Percentiles rank a stretch among this genome's conserved stretches.
phyloP scores from a whole-genome alignment of 2,797 vertebrate genomes.

The Acrocephalus scirpaceus region DNA sequence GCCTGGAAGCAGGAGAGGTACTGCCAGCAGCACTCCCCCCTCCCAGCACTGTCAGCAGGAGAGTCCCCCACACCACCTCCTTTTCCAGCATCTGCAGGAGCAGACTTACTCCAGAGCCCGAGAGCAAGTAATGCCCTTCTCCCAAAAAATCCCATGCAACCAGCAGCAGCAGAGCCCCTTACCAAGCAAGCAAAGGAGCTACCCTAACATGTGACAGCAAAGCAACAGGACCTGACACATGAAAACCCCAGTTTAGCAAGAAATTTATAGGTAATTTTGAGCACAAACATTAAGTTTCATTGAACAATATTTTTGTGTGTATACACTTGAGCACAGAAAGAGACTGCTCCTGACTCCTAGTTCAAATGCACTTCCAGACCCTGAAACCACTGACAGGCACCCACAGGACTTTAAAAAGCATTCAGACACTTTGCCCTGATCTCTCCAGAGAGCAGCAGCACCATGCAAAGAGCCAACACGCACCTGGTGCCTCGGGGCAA shows the following conservation, averaged over 20 bases:
- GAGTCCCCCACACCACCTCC: not conserved
- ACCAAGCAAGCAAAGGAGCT: not conserved
- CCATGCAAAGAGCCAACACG: not conserved
- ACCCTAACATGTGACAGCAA: rapidly evolving
- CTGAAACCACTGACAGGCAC: not conserved
- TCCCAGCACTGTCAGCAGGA: not conserved
- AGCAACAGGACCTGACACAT: not conserved
- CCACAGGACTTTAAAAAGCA: not conserved
- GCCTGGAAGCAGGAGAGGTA: not conserved
- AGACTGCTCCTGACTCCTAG: not conserved
- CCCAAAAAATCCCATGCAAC: rapidly evolving
- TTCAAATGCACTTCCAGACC: not conserved
- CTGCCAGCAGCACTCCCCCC: not conserved
- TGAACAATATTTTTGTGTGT: not conserved
- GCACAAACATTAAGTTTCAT: not conserved
- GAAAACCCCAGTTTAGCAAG: not conserved
- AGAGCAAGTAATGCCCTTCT: rapidly evolving
- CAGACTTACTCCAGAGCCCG: rapidly evolving
- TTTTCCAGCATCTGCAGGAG: not conserved
- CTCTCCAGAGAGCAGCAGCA: not conserved
- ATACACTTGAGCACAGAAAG: not conserved
- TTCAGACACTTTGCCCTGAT: not conserved
- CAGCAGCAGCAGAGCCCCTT: not conserved
- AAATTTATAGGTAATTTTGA: not conserved
- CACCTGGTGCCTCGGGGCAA: not conserved